Percentiles rank a stretch among this genome's conserved stretches.
phyloP scores from a whole-genome alignment of 2,888 invertebrate species.

The Drosophila peninsularis region DNA sequence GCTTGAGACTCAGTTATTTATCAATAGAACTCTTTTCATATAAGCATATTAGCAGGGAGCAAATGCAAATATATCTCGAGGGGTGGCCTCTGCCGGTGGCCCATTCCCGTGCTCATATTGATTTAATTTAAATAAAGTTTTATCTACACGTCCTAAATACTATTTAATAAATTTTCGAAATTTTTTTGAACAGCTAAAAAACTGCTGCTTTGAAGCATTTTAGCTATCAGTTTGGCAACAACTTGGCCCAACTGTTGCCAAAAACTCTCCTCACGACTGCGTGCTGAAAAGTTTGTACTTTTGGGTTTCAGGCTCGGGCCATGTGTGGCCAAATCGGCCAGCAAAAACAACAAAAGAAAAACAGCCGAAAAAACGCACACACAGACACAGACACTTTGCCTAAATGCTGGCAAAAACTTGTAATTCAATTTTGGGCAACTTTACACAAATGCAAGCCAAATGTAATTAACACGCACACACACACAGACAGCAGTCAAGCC shows the following conservation, averaged over 20 bases:
- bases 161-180: conserved; percentile 41
- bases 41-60: not conserved
- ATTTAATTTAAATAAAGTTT: conserved; percentile 12
- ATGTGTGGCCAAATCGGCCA: conserved; percentile 59
- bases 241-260: conserved; percentile 57
- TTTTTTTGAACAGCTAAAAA: conserved; percentile 10
- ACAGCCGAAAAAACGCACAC: conserved; percentile 10
- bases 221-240: conserved; percentile 48
- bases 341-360: conserved; percentile 17
- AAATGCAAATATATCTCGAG: no score
- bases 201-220: conserved; percentile 32
- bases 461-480: conserved; percentile 75
- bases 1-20: not conserved
- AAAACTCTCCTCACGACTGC: conserved; percentile 32
- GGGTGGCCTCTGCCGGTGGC: no score
- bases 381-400: conserved; percentile 42
- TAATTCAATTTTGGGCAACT: conserved; percentile 73
- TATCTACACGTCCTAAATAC: not conserved
- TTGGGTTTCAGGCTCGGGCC: conserved; percentile 38
- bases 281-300: conserved; percentile 34
- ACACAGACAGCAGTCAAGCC: conserved; percentile 42
- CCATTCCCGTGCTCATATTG: not conserved
- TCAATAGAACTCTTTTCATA: no score
- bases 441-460: conserved; percentile 72
- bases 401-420: conserved; percentile 74